Percentiles rank a stretch among this genome's conserved stretches.
These are phyloP conservation scores for Fregetta grallaria DNA, from an alignment of 2,113 vertebrate species.

Conservation along the genomic window DNA sequence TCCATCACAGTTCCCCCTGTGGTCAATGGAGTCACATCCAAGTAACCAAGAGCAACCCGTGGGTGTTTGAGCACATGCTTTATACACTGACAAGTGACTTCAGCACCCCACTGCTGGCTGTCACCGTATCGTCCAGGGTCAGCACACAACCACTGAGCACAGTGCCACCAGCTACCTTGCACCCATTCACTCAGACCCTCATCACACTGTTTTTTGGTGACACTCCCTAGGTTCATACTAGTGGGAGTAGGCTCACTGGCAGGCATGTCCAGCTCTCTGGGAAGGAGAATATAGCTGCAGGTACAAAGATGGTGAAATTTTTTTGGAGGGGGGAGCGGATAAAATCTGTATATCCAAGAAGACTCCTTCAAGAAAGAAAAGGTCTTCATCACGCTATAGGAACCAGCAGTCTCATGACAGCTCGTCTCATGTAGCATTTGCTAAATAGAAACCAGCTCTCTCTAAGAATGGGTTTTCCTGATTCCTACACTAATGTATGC, in stretches of 20 bases:
- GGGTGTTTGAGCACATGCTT: background rate
- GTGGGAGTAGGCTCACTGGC: background rate
- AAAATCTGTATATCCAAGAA: background rate
- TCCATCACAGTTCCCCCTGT: background rate
- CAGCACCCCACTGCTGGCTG: background rate
- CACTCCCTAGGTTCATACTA: background rate
- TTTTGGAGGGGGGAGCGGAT: background rate
- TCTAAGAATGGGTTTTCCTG: background rate
- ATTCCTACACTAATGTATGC: constrained; percentile 5
- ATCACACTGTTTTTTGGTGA: background rate
- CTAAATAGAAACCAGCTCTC: constrained; percentile 8
- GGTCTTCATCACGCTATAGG: background rate
- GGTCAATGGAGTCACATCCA: background rate
- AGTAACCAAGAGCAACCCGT: background rate
- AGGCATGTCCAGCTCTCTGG: background rate
- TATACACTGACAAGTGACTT: background rate
- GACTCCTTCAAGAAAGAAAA: background rate
- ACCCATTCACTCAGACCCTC: background rate
- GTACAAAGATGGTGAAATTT: background rate
- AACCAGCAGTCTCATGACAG: background rate
- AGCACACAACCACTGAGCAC: background rate
- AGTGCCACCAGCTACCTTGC: background rate
- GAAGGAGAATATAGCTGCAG: background rate
- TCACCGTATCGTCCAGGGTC: rapidly evolving
- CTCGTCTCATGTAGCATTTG: background rate